A percentile compares a stretch with the other conserved stretches of the same genome.
Conservation (phyloP, 2,888 invertebrate species). For the Drosophila nr. fundita region DNA sequence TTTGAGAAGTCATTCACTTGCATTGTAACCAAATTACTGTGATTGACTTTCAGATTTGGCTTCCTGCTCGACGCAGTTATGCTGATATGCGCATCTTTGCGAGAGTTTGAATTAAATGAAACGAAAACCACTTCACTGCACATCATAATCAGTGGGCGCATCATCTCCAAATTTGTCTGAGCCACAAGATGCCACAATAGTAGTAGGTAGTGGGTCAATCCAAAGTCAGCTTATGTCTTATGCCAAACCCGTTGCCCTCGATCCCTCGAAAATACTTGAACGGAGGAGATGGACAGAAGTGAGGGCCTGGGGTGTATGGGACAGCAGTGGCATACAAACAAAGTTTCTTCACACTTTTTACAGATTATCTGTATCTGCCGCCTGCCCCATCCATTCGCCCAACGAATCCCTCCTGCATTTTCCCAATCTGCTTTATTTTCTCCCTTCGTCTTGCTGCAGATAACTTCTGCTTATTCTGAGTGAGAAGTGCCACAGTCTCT, state of each 20-base stretch:
- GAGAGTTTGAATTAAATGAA: slow-evolving; percentile 38
- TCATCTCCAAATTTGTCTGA: background rate
- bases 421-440: slow-evolving; percentile 1
- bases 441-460: slow-evolving; percentile 5
- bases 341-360: slow-evolving; percentile 48
- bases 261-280: slow-evolving; percentile 4
- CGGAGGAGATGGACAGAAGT: background rate
- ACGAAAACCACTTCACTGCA: slow-evolving; percentile 13
- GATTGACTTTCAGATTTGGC: background rate
- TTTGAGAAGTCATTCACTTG: background rate
- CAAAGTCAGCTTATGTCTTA: slow-evolving; percentile 51
- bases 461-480: background rate
- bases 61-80: background rate
- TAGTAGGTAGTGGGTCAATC: slow-evolving; percentile 45
- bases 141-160: slow-evolving; percentile 21
- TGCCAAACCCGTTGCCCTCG: slow-evolving; percentile 14
- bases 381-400: background rate
- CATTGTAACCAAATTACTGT: background rate
- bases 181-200: slow-evolving; percentile 17
- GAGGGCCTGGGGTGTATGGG: background rate
- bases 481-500: background rate
- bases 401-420: slow-evolving; percentile 2
- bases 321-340: slow-evolving; percentile 7
- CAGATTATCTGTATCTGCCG: slow-evolving; percentile 48
- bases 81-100: background rate